A percentile compares a stretch with the other conserved stretches of the same genome.
These are phyloP conservation scores for Scytalopus superciliaris DNA, from an alignment of 2,113 vertebrate genomes.

Conservation along the genomic window DNA sequence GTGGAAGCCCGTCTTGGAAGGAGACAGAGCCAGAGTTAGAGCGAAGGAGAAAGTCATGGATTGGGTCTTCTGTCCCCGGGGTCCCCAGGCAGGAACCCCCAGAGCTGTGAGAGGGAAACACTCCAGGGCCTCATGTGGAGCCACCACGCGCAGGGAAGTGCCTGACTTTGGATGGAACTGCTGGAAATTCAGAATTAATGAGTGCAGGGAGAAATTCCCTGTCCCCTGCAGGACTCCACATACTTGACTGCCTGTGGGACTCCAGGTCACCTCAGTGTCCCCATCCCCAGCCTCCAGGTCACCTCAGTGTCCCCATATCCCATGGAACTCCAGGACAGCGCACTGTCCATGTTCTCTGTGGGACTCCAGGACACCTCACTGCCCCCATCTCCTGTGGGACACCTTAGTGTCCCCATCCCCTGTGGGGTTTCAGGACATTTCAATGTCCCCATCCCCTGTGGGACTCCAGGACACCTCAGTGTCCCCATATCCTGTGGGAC, in stretches of 20 bases:
- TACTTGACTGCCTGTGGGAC: not conserved
- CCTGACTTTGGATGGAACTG: not conserved
- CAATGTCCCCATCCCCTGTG: too few relatives aligned
- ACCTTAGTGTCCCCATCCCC: not conserved
- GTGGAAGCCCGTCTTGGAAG: not conserved
- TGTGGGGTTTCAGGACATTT: not conserved
- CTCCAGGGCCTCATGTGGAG: rapidly evolving
- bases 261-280: not conserved
- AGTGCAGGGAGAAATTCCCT: not conserved
- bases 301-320: not conserved
- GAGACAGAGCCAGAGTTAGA: slow-evolving; percentile 5
- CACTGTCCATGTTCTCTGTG: too few relatives aligned
- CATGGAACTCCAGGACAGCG: not conserved
- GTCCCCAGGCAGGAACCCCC: not conserved
- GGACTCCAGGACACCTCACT: not conserved
- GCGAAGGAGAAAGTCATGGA: rapidly evolving
- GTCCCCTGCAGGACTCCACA: not conserved
- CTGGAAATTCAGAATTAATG: not conserved
- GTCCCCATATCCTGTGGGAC: too few relatives aligned
- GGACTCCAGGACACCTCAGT: not conserved
- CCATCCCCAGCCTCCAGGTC: not conserved
- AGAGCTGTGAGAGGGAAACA: not conserved
- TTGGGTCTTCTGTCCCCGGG: not conserved
- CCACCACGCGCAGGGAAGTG: not conserved
- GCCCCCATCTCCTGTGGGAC: not conserved